Evolutionary conservation across 2,113 vertebrate species (phyloP).

Genomic region (Leucopsar rothschildi): DNA sequence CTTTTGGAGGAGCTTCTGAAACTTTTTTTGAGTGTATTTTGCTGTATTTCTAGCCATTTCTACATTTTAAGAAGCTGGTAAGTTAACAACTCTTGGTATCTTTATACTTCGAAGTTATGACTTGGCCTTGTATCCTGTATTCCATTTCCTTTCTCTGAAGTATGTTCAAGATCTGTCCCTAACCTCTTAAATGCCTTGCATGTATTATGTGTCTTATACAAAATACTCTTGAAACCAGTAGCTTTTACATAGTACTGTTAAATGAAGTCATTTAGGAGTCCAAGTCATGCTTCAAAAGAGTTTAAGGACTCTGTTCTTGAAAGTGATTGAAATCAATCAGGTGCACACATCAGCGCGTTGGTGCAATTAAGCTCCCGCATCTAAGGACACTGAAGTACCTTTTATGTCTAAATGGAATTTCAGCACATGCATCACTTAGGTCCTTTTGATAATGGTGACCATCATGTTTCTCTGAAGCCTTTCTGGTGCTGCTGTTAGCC

Average conservation of each 20-base stretch:
- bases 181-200: neutral
- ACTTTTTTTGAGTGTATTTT: neutral
- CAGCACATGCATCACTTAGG: neutral
- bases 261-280: neutral
- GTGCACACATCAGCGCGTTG: rapidly evolving
- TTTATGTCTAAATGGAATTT: neutral
- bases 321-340: neutral
- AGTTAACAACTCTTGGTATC: neutral
- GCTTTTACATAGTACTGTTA: neutral
- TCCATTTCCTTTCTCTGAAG: neutral
- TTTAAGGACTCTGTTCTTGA: neutral
- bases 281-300: neutral
- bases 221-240: neutral
- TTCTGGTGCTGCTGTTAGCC: neutral
- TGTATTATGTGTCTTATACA: neutral
- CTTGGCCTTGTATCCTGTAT: neutral
- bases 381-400: neutral
- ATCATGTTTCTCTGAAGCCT: neutral
- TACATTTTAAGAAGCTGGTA: neutral
- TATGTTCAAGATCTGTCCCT: neutral
- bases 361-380: neutral
- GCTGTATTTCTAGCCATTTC: neutral
- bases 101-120: neutral
- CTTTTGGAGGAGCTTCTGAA: neutral
- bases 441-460: neutral